Evolutionary conservation across 2,888 invertebrate species (phyloP), one percentile per base, ranked within the genome.

Genomic region (Euproctis similis): DNA sequence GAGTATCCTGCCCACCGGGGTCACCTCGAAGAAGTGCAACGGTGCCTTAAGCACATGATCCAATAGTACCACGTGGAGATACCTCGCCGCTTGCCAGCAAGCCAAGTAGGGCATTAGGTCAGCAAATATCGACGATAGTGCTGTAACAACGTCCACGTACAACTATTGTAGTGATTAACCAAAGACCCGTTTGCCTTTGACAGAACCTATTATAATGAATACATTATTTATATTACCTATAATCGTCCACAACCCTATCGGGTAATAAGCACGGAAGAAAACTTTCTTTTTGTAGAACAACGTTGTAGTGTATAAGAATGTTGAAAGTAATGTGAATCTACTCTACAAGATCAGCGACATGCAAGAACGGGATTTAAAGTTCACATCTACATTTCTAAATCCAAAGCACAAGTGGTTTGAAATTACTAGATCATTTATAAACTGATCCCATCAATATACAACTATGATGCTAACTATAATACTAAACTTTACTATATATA

Each of bases 21-120:
- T 93, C 51, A 89, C 89, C 72, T 94, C 93, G 80, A 91, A 93
- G 82, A 92, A 89, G 60, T 88, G 86, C 81, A 92, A 87, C 30
- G 92, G 92, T 57, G 89, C 87, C 59, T 86, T 86, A 46, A 93
- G 63, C 42, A 92, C 86, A 59, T 87, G 87, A 31, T 61, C 53
- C 59, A 93, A 75, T 66, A 93, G 74, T 25, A 68, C 60, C 40
- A 69, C 64, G 78, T 91, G 90, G 60, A 90, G 76, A 28, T 74
- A 58, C 57, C 64, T 69, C 53, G 93, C 90, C 47, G 92, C 93
- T 46, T 84, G 78, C 87, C 89, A 86, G 85, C 90, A 77, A 69
- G 90, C 91, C 81, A 92, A 74, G 64, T 86, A 88, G 39, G 90
- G 89, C 66, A 87, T 81, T 78, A 91, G 78, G 76, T 90, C 91